Conservation (phyloP, 2,113 vertebrate genomes). For the Gallinago undulata region DNA sequence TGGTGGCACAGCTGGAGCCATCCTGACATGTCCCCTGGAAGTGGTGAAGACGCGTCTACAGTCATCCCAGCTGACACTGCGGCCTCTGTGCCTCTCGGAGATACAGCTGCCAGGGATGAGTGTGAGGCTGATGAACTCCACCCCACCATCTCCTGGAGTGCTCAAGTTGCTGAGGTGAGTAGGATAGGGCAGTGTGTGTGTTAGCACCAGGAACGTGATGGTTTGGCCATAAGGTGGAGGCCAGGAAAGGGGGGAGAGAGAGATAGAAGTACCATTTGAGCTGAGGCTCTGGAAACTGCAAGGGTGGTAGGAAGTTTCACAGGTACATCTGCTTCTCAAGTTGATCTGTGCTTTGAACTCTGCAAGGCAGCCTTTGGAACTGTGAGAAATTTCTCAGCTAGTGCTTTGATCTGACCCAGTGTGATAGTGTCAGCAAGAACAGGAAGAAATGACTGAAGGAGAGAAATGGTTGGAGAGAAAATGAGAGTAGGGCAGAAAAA, state of each 20-base stretch:
- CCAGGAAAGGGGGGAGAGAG: too few relatives aligned
- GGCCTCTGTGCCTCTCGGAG: slow-evolving; percentile 49
- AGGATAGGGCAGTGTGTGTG: too few relatives aligned
- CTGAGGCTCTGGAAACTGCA: not conserved
- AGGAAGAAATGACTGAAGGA: not conserved
- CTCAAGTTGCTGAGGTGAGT: slow-evolving; percentile 63
- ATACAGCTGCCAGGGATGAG: slow-evolving; percentile 50
- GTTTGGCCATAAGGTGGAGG: not conserved
- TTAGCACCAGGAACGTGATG: not conserved
- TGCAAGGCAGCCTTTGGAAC: not conserved
- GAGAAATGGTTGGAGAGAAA: not conserved
- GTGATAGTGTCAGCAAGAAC: not conserved
- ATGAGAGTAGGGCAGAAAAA: not conserved
- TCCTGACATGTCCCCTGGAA: slow-evolving; percentile 72
- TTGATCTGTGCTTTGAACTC: not conserved
- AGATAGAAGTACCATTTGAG: not conserved
- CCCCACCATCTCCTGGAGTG: slow-evolving; percentile 26
- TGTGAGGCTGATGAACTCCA: slow-evolving; percentile 32
- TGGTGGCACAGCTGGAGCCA: slow-evolving; percentile 68
- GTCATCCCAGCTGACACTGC: slow-evolving; percentile 48
- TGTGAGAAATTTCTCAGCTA: not conserved
- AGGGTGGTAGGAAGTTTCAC: not conserved
- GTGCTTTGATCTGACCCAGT: not conserved
- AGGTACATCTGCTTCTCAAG: not conserved
- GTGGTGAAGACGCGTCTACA: slow-evolving; percentile 73